Evolutionary conservation across 2,888 invertebrate genomes (phyloP).

Genomic region (Timandra comae): DNA sequence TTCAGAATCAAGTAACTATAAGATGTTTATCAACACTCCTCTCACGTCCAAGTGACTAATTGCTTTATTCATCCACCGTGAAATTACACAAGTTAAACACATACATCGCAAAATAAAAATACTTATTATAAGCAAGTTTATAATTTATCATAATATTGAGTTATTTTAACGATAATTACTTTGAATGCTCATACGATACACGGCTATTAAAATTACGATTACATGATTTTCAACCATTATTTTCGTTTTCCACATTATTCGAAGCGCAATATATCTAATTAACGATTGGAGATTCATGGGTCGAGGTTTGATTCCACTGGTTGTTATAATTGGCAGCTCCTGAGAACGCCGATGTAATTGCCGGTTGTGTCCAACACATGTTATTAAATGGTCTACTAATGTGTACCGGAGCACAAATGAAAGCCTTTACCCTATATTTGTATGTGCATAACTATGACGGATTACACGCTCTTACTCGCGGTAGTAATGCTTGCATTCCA

Average conservation of each 20-base stretch:
- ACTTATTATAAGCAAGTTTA: too few relatives aligned
- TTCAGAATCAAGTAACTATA: slow-evolving; percentile 20
- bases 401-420: slow-evolving; percentile 37
- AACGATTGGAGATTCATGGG: slow-evolving; percentile 12
- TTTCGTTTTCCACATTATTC: neutral
- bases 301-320: slow-evolving; percentile 41
- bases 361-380: slow-evolving; percentile 34
- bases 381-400: slow-evolving; percentile 56
- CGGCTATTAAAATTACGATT: too few relatives aligned
- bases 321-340: slow-evolving; percentile 48
- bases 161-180: too few relatives aligned
- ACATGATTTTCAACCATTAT: too few relatives aligned
- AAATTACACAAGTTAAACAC: slow-evolving; percentile 61
- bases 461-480: slow-evolving; percentile 43
- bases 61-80: slow-evolving; percentile 54
- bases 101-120: slow-evolving; percentile 23
- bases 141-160: too few relatives aligned
- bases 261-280: slow-evolving; percentile 7
- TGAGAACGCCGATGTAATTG: slow-evolving; percentile 53
- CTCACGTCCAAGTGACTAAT: slow-evolving; percentile 64
- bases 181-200: too few relatives aligned
- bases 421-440: slow-evolving; percentile 50
- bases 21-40: slow-evolving; percentile 48
- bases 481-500: slow-evolving; percentile 26
- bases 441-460: slow-evolving; percentile 37